These are phyloP conservation scores for Distichodus sexfasciatus DNA, from an alignment of 2,797 vertebrate species.

Conservation along the genomic window DNA sequence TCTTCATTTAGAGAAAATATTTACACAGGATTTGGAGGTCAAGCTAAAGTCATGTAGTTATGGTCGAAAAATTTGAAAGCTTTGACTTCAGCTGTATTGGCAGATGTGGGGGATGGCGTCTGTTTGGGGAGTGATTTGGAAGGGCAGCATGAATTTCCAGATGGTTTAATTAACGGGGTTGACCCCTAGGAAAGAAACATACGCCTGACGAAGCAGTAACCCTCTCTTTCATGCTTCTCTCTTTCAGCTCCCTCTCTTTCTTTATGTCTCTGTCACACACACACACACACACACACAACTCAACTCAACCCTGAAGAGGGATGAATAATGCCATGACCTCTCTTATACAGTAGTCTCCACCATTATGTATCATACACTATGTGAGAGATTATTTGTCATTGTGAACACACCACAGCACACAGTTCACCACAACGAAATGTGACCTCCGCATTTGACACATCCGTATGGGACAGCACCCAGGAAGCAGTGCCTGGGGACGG, in stretches of 20 bases:
- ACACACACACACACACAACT: neutral
- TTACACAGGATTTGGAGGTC: neutral
- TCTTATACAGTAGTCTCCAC: no score
- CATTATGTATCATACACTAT: no score
- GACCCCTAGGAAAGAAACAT: neutral
- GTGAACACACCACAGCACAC: no score
- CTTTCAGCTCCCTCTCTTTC: neutral
- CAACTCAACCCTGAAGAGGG: no score
- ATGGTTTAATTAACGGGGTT: slow-evolving; percentile 19
- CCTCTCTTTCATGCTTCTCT: neutral
- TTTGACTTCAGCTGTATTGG: neutral
- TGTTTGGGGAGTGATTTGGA: neutral
- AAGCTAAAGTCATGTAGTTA: neutral
- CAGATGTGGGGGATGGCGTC: neutral
- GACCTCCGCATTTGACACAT: no score
- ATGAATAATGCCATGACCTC: no score
- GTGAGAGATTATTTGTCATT: no score
- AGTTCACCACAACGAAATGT: no score
- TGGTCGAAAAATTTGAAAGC: slow-evolving; percentile 1
- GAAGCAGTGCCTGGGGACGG: no score
- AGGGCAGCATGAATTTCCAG: neutral
- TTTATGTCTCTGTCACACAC: neutral
- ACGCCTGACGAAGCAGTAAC: neutral
- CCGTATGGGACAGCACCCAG: no score
- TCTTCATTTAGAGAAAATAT: no score